Base-by-base conservation (phyloP, 2,888 invertebrate species). In the Apantesis nais region DNA sequence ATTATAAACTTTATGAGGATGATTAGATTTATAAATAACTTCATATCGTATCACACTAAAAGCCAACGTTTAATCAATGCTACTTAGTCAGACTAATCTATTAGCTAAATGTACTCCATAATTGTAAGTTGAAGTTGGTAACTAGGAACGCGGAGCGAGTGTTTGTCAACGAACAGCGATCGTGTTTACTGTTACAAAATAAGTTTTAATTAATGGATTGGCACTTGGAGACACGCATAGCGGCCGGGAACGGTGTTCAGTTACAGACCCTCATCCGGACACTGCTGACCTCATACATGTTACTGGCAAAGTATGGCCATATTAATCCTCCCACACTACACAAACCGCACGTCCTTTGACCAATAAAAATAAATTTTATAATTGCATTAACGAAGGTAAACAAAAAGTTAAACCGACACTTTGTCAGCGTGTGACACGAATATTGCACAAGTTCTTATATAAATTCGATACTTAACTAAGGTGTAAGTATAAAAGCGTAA, bases 181-280 rank as follows among this genome's bases (percentile, higher is more conserved):
- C 87, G 85, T 90, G 89, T 90, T 88, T 88, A 88, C 86, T 84
- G 89, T 85, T 87, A 90, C 93, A 90, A 93, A 93, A 93, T 92
- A 94, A 94, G 91, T 95, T 95, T 94, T 94, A 95, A 95, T 95
- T 95, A 95, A 95, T 94, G 95, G 93, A 95, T 94, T 89, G 93
- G 91, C 89, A 92, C 91, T 92, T 90, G 82, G 93, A 92, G 93
- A 92, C 91, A 90, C 86, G 90, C 89, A 88, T 90, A 86, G 84
- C 86, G 87, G 85, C 86, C 81, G 80, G 89, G 91, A 88, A 88
- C 85, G 86, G 85, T 85, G 87, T 86, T 88, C 86, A 81, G 86
- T 89, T 88, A 89, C 87, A 85, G 78, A 83, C 81, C 87, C 85
- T 88, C 86, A 87, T 85, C 87, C 80, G 87, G 87, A 85, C 89